A percentile compares a stretch with the other conserved stretches of the same genome.
These are phyloP conservation scores for Collichthys lucidus DNA, from an alignment of 2,113 vertebrate genomes.

Conservation along the genomic window DNA sequence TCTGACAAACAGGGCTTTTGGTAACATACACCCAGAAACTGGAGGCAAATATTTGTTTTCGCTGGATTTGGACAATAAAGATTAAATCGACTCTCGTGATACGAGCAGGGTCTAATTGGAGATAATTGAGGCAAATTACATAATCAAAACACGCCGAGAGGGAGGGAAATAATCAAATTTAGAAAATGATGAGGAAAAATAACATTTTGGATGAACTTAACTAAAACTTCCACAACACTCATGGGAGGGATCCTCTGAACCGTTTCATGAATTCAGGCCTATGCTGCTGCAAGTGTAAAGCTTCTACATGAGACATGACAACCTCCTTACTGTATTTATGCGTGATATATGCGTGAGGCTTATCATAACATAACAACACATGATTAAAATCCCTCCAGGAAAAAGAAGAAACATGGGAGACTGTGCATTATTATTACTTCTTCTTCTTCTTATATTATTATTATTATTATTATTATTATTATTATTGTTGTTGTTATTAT, in stretches of 20 bases:
- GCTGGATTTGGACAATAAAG: conserved; percentile 34
- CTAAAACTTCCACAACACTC: conserved; percentile 1
- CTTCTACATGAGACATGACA: not conserved
- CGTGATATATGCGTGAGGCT: not conserved
- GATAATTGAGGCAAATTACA: conserved; percentile 29
- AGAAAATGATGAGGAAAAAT: not conserved
- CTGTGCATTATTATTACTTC: not conserved
- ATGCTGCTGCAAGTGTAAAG: not conserved
- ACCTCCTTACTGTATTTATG: not conserved
- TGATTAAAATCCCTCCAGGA: not conserved
- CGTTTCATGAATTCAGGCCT: conserved; percentile 12
- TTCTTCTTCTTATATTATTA: not conserved
- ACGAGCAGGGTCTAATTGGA: conserved; percentile 35
- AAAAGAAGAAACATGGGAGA: not conserved
- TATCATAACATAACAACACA: not conserved
- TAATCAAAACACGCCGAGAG: not conserved
- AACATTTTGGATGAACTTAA: not conserved
- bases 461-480: not conserved
- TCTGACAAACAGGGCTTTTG: conserved; percentile 56
- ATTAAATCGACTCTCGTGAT: conserved; percentile 44
- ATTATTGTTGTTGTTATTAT: not conserved
- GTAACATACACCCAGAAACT: conserved; percentile 58
- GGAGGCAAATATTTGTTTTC: conserved; percentile 60
- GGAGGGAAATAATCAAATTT: not conserved
- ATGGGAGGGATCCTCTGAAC: not conserved